Evolutionary conservation across 2,888 invertebrate genomes (phyloP).

Genomic region (Magallana nippona): DNA sequence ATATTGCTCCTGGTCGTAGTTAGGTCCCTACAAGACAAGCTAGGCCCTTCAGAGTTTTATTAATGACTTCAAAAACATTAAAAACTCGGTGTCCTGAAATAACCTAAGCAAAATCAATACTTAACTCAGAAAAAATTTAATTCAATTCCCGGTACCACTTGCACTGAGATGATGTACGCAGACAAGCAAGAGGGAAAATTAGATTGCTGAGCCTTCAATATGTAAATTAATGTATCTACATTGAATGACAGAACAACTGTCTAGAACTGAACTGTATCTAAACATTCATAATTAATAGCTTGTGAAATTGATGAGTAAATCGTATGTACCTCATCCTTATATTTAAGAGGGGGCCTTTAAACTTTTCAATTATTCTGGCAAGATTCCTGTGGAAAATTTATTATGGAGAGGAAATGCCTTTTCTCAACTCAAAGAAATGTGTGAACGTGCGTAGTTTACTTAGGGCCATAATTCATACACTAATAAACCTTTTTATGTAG

Average conservation of each 20-base stretch:
- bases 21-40: neutral
- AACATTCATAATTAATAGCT: neutral
- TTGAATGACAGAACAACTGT: too few species aligned
- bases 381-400: too few species aligned
- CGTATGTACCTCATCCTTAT: too few species aligned
- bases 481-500: slow-evolving; percentile 20
- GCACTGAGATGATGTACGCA: neutral
- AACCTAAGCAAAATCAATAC: neutral
- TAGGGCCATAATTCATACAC: neutral
- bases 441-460: neutral
- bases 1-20: neutral
- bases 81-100: neutral
- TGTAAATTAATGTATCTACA: too few species aligned
- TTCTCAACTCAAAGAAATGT: neutral
- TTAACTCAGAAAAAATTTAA: neutral
- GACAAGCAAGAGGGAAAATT: neutral
- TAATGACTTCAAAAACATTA: neutral
- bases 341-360: too few species aligned
- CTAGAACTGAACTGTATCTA: too few species aligned
- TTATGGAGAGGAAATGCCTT: neutral
- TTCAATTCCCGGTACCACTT: neutral
- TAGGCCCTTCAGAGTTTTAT: neutral
- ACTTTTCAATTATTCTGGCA: too few species aligned
- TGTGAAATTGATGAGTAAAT: neutral
- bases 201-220: too few species aligned